phyloP scores from a whole-genome alignment of 2,888 invertebrate species.

The Entomobrya proxima region DNA sequence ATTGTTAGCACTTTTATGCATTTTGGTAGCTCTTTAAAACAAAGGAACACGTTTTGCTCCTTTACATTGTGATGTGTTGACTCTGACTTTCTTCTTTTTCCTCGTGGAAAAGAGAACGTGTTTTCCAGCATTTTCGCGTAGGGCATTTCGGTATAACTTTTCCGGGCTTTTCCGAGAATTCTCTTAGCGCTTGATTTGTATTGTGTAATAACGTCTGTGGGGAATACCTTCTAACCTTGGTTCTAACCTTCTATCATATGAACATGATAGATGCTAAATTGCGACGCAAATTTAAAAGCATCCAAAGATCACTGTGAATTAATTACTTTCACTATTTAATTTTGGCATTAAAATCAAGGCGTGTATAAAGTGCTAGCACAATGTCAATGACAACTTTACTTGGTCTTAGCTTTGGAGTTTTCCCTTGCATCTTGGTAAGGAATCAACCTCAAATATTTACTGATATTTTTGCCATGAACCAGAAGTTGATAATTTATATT shows the following conservation, averaged over 20 bases:
- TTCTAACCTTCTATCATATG: neutral
- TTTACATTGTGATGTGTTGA: too few species aligned
- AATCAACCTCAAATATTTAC: neutral
- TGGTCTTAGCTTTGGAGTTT: constrained; percentile 60
- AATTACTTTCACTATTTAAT: neutral
- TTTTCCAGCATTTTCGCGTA: neutral
- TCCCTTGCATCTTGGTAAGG: constrained; percentile 63
- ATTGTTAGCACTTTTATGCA: too few species aligned
- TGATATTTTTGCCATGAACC: neutral
- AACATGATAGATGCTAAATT: neutral
- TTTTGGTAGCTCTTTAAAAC: too few species aligned
- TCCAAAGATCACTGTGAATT: neutral
- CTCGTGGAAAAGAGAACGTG: neutral
- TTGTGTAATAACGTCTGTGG: neutral
- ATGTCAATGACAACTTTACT: constrained; percentile 56
- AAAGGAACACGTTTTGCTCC: too few species aligned
- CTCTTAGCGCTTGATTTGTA: neutral
- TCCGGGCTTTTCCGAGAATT: constrained; percentile 34
- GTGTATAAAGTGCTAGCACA: neutral
- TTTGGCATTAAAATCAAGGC: neutral
- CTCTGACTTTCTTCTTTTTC: too few species aligned
- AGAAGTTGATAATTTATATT: neutral
- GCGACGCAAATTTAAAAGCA: neutral
- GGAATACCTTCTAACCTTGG: too few species aligned
- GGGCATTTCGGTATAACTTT: neutral